These are phyloP conservation scores for Meleagris gallopavo DNA, from an alignment of 2,113 vertebrate genomes.

Conservation along the genomic window DNA sequence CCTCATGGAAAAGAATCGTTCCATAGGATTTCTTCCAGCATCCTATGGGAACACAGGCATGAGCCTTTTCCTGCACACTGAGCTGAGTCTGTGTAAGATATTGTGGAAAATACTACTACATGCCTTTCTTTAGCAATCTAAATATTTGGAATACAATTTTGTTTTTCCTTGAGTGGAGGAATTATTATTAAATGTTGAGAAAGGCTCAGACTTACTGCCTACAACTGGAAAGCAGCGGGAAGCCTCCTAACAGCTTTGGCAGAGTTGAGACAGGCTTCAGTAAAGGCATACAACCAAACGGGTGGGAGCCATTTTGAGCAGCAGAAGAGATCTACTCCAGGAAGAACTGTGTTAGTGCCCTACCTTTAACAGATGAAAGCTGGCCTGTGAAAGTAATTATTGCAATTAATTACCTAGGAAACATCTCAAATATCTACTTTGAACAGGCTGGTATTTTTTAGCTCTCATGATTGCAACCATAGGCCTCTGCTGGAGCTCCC, in stretches of 20 bases:
- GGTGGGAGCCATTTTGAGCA: background rate
- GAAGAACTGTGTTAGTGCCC: background rate
- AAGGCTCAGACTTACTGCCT: background rate
- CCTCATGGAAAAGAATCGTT: background rate
- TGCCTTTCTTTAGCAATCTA: conserved; percentile 47
- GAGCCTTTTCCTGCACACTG: conserved; percentile 14
- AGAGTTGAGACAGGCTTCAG: background rate
- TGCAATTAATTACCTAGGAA: background rate
- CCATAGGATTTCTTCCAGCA: background rate
- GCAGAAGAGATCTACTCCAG: background rate
- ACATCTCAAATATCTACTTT: background rate
- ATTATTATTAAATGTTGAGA: conserved; percentile 26
- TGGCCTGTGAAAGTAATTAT: background rate
- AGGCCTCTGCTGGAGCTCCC: background rate
- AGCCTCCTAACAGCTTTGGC: background rate
- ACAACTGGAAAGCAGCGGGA: background rate
- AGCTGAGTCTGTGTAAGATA: background rate
- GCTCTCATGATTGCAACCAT: background rate
- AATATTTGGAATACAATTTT: conserved; percentile 49
- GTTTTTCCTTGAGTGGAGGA: background rate
- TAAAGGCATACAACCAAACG: background rate
- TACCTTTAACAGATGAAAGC: background rate
- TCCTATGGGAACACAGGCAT: conserved; percentile 22
- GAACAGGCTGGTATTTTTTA: background rate
- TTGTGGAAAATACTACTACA: conserved; percentile 27